Evolutionary conservation across 2,888 invertebrate species (phyloP).

Genomic region (Diadegma fenestrale): DNA sequence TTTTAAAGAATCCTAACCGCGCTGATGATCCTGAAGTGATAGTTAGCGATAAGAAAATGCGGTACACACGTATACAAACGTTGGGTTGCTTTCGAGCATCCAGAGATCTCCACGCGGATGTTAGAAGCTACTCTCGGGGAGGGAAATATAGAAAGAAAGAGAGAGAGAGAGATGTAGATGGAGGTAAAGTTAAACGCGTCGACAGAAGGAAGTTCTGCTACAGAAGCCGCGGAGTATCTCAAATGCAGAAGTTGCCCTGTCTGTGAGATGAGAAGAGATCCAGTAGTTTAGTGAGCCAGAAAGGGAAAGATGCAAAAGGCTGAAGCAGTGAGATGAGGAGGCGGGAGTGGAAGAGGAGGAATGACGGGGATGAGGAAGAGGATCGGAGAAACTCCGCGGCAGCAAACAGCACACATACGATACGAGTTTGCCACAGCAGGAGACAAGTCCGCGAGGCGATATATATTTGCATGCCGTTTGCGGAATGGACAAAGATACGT

Average conservation of each 20-base stretch:
- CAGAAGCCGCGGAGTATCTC: constrained; percentile 65
- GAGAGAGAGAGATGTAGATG: not conserved
- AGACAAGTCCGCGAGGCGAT: constrained; percentile 72
- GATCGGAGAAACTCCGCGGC: constrained; percentile 50
- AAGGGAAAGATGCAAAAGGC: constrained; percentile 48
- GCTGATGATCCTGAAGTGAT: constrained; percentile 33
- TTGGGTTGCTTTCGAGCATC: not conserved
- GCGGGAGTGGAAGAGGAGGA: constrained; percentile 33
- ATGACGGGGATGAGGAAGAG: constrained; percentile 46
- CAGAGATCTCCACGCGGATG: constrained; percentile 31
- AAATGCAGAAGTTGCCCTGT: constrained; percentile 68
- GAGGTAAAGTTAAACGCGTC: constrained; percentile 55
- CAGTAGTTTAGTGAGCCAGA: constrained; percentile 55
- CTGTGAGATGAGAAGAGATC: constrained; percentile 64
- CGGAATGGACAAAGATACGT: constrained; percentile 69
- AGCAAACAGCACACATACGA: constrained; percentile 61
- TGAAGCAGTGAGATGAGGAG: constrained; percentile 27
- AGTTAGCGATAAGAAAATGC: constrained; percentile 29
- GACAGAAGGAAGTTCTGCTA: constrained; percentile 67
- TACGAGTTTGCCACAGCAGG: constrained; percentile 64
- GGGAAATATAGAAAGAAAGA: constrained; percentile 27
- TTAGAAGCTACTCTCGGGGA: constrained; percentile 5
- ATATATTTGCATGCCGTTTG: constrained; percentile 83
- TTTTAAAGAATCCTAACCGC: not conserved
- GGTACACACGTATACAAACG: constrained; percentile 10